Conservation (phyloP, 2,113 vertebrate species). For the Psittacus erithacus region DNA sequence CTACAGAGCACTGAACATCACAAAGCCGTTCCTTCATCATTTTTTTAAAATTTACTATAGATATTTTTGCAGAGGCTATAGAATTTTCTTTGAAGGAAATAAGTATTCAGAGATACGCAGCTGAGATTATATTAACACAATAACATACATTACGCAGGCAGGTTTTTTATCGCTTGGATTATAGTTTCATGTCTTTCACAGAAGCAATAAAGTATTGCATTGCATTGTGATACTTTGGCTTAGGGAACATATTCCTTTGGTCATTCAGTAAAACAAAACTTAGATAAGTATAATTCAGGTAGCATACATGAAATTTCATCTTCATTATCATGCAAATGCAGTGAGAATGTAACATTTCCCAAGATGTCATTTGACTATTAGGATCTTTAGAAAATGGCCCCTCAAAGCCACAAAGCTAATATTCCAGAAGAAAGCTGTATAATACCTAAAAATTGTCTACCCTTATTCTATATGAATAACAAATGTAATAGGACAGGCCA, state of each 20-base stretch:
- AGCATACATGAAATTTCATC: slow-evolving; percentile 56
- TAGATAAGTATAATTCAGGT: slow-evolving; percentile 63
- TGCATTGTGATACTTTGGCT: slow-evolving; percentile 18
- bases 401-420: slow-evolving; percentile 70
- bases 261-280: slow-evolving; percentile 66
- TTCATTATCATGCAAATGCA: slow-evolving; percentile 70
- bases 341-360: slow-evolving; percentile 62
- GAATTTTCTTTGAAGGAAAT: slow-evolving; percentile 30
- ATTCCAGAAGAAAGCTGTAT: slow-evolving; percentile 63
- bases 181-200: neutral
- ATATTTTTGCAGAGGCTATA: neutral
- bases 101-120: slow-evolving; percentile 18
- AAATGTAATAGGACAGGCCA: slow-evolving; percentile 56
- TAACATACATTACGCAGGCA: neutral
- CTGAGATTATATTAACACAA: neutral
- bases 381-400: slow-evolving; percentile 69
- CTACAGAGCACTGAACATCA: neutral
- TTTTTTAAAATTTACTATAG: neutral
- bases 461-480: slow-evolving; percentile 60
- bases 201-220: slow-evolving; percentile 15
- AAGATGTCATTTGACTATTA: slow-evolving; percentile 71
- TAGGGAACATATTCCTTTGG: slow-evolving; percentile 48
- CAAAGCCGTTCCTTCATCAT: neutral
- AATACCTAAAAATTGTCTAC: slow-evolving; percentile 66
- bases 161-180: neutral